Evolutionary conservation across 2,797 vertebrate genomes (phyloP).

Genomic region (Mico argentatus): DNA sequence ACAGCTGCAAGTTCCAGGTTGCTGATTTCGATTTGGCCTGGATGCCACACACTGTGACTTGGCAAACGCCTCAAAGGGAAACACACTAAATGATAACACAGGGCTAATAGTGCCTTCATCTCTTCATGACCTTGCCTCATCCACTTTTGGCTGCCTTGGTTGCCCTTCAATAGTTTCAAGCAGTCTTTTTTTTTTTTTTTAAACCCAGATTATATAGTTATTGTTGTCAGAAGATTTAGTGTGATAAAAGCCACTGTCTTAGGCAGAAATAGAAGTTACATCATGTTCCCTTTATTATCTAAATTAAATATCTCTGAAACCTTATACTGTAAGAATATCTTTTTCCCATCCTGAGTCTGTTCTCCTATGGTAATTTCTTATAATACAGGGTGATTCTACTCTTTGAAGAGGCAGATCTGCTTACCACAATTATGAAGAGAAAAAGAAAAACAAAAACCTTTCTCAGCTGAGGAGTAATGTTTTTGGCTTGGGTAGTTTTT

Average conservation of each 20-base stretch:
- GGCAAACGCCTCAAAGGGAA: neutral
- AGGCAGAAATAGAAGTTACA: neutral
- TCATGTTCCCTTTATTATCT: conserved; percentile 12
- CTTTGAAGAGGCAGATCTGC: neutral
- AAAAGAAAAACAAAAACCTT: neutral
- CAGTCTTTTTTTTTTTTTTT: neutral
- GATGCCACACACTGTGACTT: neutral
- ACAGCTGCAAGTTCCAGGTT: neutral
- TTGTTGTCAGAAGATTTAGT: neutral
- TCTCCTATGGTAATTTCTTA: neutral
- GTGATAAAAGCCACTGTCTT: neutral
- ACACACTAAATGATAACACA: too few relatives aligned
- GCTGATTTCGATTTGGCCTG: neutral
- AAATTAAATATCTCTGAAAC: conserved; percentile 23
- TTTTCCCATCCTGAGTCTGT: neutral
- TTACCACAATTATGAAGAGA: neutral
- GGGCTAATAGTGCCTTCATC: neutral
- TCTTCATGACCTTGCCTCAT: neutral
- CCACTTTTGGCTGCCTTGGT: neutral
- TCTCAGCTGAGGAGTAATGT: neutral
- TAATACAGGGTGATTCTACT: neutral
- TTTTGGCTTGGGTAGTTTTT: neutral
- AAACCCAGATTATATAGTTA: neutral
- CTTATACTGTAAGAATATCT: neutral
- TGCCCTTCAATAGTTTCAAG: neutral